Conservation (phyloP, 2,888 invertebrate species). For the Fissipunctia ypsillon region DNA sequence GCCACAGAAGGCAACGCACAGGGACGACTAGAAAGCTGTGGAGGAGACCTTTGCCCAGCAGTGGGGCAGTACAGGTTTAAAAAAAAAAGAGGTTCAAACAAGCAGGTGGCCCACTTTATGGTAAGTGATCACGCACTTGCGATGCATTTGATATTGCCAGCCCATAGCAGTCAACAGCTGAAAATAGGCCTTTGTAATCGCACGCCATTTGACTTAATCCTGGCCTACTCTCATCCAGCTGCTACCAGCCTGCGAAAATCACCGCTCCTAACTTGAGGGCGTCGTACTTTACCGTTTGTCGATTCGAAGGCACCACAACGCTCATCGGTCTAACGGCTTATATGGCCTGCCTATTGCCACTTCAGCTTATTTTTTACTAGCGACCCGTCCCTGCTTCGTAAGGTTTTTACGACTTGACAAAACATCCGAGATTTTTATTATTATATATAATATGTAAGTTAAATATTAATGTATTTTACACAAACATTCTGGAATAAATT, state of each 20-base stretch:
- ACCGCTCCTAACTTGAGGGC: background rate
- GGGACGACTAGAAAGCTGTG: background rate
- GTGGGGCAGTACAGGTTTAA: no score
- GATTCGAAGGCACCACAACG: background rate
- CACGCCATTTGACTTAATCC: background rate
- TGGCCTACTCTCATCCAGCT: background rate
- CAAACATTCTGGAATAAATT: no score
- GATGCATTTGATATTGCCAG: background rate
- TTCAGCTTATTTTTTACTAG: background rate
- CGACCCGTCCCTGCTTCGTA: no score
- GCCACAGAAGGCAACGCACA: background rate
- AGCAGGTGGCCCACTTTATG: background rate
- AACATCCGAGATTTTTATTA: no score
- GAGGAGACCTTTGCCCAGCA: no score
- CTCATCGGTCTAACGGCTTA: background rate
- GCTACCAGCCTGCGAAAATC: background rate
- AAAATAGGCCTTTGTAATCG: background rate
- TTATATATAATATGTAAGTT: no score
- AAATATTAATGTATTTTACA: no score
- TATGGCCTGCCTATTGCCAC: background rate
- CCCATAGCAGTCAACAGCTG: background rate
- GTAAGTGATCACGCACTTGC: background rate
- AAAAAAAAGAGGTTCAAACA: background rate
- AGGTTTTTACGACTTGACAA: no score
- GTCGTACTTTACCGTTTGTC: background rate